Conservation (phyloP, 2,888 invertebrate genomes). For the Vesta saturnalis region DNA sequence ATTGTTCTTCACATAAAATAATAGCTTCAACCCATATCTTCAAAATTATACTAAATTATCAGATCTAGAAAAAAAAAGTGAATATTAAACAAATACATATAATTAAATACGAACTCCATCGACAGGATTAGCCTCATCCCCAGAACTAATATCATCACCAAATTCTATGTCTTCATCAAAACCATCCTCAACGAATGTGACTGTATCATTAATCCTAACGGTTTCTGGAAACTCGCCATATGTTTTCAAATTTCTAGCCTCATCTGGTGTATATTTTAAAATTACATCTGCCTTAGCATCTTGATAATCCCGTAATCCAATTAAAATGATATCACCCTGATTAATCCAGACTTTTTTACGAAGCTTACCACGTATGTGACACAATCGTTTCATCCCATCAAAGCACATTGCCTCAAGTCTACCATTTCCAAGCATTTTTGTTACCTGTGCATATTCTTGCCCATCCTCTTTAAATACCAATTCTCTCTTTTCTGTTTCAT, state of each 20-base stretch:
- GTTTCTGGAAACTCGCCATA: constrained; percentile 99
- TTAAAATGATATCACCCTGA: constrained; percentile 97
- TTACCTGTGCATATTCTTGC: constrained; percentile 99
- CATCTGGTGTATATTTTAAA: constrained; percentile 98
- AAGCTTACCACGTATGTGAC: constrained; percentile 97
- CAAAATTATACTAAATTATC: no score
- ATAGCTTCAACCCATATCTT: no score
- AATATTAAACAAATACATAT: not conserved
- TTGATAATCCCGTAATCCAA: constrained; percentile 97
- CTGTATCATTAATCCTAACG: constrained; percentile 96
- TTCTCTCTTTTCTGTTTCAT: constrained; percentile 99
- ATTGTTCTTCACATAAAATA: no score
- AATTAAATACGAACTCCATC: constrained; percentile 63
- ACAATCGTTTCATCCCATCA: constrained; percentile 97
- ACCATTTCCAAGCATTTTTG: constrained; percentile 99
- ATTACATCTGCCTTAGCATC: constrained; percentile 99
- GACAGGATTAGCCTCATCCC: constrained; percentile 83
- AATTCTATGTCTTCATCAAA: constrained; percentile 97
- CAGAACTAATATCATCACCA: constrained; percentile 93
- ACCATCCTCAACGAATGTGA: constrained; percentile 93
- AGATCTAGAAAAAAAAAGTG: constrained; percentile 1
- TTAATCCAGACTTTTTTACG: constrained; percentile 98
- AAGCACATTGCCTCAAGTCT: constrained; percentile 99
- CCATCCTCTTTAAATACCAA: constrained; percentile 99
- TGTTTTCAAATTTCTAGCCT: constrained; percentile 98